Evolutionary conservation across 2,797 vertebrate species (phyloP), one percentile per base, ranked within the genome.

Genomic region (Danio albolineatus): DNA sequence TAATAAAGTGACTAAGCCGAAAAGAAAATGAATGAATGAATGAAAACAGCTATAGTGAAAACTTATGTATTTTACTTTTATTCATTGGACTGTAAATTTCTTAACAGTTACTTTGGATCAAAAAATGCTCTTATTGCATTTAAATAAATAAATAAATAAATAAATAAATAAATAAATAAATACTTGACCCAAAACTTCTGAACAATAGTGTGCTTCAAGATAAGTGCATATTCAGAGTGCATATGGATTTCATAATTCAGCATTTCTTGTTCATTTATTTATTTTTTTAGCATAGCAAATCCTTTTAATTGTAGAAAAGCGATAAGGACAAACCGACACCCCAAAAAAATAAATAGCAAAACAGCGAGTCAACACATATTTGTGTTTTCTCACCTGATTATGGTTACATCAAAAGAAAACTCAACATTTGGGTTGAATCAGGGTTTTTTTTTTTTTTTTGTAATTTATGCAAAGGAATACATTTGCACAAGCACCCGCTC

Each of bases 331-430:
- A 46, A 70, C 82, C 28, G 28, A 28, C 28, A 86, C 84, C 84
- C 82, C 28, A 28, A 28, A n/a, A n/a, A 28, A 86, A 82, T 65
- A 59, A 72, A 66, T 64, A 72, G 54, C 6, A 60, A 79, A 82
- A 84, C 53, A 51, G 38, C 13, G 38, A 61, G 53, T 69, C 16
- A 60, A 71, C 53, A 88, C 85, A 82, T 84, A 82, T 89, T 86
- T 89, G 39, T 49, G 49, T 69, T 75, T 78, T 85, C 79, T 85
- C 84, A 81, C 60, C 49, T 85, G 77, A 92, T 92, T 90, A 86
- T 60, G 53, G 76, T 88, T 80, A 89, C 89, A 91, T 93, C 89
- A 93, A 93, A 93, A 83, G 87, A 87, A 85, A 87, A 86, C 87
- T 89, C 88, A 91, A 90, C 87, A 87, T 90, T 90, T 90, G 86